phyloP scores from a whole-genome alignment of 2,797 vertebrate genomes.

The Sebastes goodei region DNA sequence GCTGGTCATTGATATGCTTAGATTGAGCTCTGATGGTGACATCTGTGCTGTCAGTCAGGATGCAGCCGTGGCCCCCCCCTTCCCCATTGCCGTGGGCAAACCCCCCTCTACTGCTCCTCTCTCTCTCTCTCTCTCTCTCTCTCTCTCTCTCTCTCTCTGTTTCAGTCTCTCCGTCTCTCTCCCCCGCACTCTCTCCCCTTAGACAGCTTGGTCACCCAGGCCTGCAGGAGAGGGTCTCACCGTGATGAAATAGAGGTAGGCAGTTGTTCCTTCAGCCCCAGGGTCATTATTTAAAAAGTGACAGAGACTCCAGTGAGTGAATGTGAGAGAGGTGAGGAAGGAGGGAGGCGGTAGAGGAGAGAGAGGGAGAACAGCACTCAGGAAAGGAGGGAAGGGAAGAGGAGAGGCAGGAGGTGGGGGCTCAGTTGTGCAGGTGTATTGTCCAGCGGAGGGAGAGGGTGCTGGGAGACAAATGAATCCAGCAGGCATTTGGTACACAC shows the following conservation, averaged over 20 bases:
- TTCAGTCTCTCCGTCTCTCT: slow-evolving; percentile 27
- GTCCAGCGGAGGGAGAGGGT: slow-evolving; percentile 87
- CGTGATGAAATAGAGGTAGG: slow-evolving; percentile 90
- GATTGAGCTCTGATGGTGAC: slow-evolving; percentile 84
- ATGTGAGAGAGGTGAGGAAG: slow-evolving; percentile 72
- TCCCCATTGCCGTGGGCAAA: slow-evolving; percentile 78
- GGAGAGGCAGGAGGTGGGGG: slow-evolving; percentile 11
- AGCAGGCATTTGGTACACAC: slow-evolving; percentile 99
- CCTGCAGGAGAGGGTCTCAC: slow-evolving; percentile 79
- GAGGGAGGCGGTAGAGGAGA: slow-evolving; percentile 47
- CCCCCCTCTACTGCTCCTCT: slow-evolving; percentile 68
- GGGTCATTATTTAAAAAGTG: slow-evolving; percentile 96
- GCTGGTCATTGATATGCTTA: slow-evolving; percentile 83
- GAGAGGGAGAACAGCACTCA: slow-evolving; percentile 44
- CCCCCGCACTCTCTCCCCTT: slow-evolving; percentile 21
- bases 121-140: slow-evolving; percentile 16
- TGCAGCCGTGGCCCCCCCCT: slow-evolving; percentile 72
- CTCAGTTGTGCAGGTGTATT: slow-evolving; percentile 88
- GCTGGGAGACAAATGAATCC: slow-evolving; percentile 99
- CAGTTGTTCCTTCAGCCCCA: slow-evolving; percentile 88
- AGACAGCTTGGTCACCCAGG: slow-evolving; percentile 67
- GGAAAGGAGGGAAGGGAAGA: slow-evolving; percentile 36
- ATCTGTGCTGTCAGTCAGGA: slow-evolving; percentile 87
- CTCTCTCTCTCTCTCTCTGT: not conserved
- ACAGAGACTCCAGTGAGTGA: slow-evolving; percentile 81